Conservation (phyloP, 2,113 vertebrate genomes). For the Shinisaurus crocodilurus region DNA sequence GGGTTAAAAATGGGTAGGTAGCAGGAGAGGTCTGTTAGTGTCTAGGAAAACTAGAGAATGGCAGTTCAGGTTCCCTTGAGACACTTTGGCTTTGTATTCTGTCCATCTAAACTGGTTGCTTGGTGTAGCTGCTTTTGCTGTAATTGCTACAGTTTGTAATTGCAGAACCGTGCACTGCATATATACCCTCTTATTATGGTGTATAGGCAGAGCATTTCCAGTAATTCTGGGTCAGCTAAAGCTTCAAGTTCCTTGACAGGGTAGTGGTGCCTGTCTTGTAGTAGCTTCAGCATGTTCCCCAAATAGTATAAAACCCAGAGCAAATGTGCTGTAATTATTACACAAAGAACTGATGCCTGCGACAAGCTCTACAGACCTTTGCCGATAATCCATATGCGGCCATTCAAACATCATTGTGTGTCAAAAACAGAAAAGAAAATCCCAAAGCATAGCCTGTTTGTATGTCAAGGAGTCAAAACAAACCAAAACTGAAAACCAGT, state of each 20-base stretch:
- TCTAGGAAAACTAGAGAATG: background rate
- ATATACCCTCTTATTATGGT: slow-evolving; percentile 40
- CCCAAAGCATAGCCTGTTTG: background rate
- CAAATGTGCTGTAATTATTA: slow-evolving; percentile 11
- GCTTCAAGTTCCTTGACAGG: slow-evolving; percentile 19
- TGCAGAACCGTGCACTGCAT: slow-evolving; percentile 25
- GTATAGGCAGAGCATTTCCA: slow-evolving; percentile 24
- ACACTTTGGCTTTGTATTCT: slow-evolving; percentile 20
- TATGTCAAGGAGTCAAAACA: background rate
- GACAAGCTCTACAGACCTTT: background rate
- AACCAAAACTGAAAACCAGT: background rate
- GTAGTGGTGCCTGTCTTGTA: background rate
- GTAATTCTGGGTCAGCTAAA: slow-evolving; percentile 27
- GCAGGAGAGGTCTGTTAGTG: background rate
- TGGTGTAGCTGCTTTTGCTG: slow-evolving; percentile 21
- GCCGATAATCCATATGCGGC: background rate
- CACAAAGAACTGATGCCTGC: background rate
- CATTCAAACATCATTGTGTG: background rate
- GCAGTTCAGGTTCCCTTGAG: slow-evolving; percentile 4
- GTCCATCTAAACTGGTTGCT: slow-evolving; percentile 17
- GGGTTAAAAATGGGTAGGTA: background rate
- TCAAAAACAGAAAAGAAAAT: background rate
- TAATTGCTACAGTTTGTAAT: slow-evolving; percentile 40
- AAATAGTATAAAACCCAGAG: slow-evolving; percentile 24
- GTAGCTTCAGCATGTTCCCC: background rate